A percentile compares a stretch with the other conserved stretches of the same genome.
phyloP scores from a whole-genome alignment of 1,140 invertebrate genomes.

The Tribolium madens region DNA sequence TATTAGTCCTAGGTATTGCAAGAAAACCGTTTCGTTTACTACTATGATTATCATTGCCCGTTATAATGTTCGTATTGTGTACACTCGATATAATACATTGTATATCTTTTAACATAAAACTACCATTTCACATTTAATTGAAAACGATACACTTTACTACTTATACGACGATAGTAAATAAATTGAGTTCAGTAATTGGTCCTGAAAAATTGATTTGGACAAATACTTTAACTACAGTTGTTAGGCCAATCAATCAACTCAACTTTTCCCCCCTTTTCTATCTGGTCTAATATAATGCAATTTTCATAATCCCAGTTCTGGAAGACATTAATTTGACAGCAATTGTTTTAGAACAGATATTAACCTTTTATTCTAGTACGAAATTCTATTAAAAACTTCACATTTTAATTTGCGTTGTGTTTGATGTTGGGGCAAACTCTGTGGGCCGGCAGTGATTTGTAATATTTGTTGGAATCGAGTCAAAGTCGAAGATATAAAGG shows the following conservation, averaged over 20 bases:
- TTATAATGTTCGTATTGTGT: slow-evolving; percentile 26
- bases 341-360: slow-evolving; percentile 27
- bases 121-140: slow-evolving; percentile 26
- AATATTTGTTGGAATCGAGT: slow-evolving; percentile 1
- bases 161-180: too few relatives aligned
- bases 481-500: neutral
- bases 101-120: slow-evolving; percentile 29
- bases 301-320: slow-evolving; percentile 18
- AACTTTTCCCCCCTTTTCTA: neutral
- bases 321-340: slow-evolving; percentile 31
- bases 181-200: neutral
- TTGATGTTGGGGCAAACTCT: too few relatives aligned
- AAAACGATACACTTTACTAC: neutral
- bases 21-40: slow-evolving; percentile 39
- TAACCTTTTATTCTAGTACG: slow-evolving; percentile 2
- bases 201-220: neutral
- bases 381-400: slow-evolving; percentile 16
- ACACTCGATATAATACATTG: slow-evolving; percentile 19
- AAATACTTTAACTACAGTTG: neutral
- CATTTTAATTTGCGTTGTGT: too few relatives aligned
- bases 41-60: slow-evolving; percentile 16
- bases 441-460: neutral
- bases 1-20: slow-evolving; percentile 19
- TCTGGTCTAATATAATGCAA: neutral
- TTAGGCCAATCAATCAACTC: neutral